phyloP scores from a whole-genome alignment of 2,888 invertebrate genomes.

The Leucophenga montana region DNA sequence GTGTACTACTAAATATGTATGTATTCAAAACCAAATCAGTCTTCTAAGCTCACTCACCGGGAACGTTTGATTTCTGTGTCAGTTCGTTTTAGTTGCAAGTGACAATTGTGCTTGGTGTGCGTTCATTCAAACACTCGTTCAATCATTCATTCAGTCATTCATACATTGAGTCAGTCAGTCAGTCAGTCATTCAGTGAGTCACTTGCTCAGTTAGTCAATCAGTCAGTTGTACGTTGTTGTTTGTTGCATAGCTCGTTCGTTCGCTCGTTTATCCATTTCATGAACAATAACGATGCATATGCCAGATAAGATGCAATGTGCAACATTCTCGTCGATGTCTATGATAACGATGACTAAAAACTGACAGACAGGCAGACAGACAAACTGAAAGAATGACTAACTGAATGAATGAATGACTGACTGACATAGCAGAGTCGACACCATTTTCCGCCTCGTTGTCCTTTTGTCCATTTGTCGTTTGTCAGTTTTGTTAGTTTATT shows the following conservation, averaged over 20 bases:
- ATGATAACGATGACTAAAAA: constrained; percentile 8
- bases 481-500: constrained; percentile 15
- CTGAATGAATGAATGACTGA: neutral
- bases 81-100: constrained; percentile 20
- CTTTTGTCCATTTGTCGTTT: neutral
- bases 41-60: neutral
- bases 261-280: neutral
- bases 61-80: constrained; percentile 24
- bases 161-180: neutral
- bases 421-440: neutral
- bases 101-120: constrained; percentile 17
- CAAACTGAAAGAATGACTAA: neutral
- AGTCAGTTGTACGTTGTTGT: neutral
- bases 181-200: constrained; percentile 10
- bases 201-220: neutral
- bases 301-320: constrained; percentile 23
- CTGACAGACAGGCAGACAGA: neutral
- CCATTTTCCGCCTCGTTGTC: neutral
- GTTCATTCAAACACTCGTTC: neutral
- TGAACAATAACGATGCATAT: constrained; percentile 23
- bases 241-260: neutral
- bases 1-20: too few relatives aligned
- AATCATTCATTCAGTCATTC: constrained; percentile 6
- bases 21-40: too few relatives aligned
- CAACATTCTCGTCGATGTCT: constrained; percentile 1